These are phyloP conservation scores for Parnassius glacialis DNA, from an alignment of 2,888 invertebrate species.

Conservation along the genomic window DNA sequence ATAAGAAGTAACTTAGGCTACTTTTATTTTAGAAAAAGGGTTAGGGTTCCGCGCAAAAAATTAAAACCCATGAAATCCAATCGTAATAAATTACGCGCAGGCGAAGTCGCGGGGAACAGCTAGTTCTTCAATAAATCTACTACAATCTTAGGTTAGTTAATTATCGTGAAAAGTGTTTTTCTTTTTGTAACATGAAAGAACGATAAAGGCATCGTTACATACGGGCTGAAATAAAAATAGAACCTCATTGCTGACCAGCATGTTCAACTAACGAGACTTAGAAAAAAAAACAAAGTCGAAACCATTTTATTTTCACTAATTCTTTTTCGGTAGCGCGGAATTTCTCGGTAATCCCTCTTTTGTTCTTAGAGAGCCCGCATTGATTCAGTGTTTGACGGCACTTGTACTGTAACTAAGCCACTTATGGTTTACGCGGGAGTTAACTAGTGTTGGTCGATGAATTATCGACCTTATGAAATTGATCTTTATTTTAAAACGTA, in stretches of 20 bases:
- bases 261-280: conserved; percentile 40
- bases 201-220: conserved; percentile 28
- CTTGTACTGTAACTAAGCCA: conserved; percentile 74
- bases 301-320: conserved; percentile 45
- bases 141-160: neutral
- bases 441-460: conserved; percentile 20
- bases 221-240: conserved; percentile 35
- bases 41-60: no score
- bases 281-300: conserved; percentile 37
- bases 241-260: conserved; percentile 39
- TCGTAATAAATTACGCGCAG: no score
- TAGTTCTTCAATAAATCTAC: no score
- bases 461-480: neutral
- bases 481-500: no score
- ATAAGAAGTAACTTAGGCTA: no score
- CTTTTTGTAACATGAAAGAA: conserved; percentile 18
- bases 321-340: conserved; percentile 49
- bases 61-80: no score
- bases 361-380: conserved; percentile 72
- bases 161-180: conserved; percentile 16
- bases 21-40: no score
- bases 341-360: conserved; percentile 59
- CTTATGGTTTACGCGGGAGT: conserved; percentile 57
- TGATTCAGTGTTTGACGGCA: conserved; percentile 65
- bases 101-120: no score